phyloP scores from a whole-genome alignment of 2,888 invertebrate species.

The Yponomeuta cagnagella region DNA sequence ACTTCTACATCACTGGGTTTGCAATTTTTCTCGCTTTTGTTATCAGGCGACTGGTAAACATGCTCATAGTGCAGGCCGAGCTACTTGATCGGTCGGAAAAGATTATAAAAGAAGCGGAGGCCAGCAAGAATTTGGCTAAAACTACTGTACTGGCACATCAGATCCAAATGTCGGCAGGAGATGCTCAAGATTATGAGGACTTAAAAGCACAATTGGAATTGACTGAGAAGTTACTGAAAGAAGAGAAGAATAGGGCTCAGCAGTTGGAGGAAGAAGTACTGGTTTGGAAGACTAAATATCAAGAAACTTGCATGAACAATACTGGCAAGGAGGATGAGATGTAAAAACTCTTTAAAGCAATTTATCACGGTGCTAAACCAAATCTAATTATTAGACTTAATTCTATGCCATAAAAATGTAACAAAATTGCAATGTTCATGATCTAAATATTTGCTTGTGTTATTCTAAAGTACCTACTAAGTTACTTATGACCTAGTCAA shows the following conservation, averaged over 20 bases:
- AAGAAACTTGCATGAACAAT: slow-evolving; percentile 27
- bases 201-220: slow-evolving; percentile 36
- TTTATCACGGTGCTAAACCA: background rate
- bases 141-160: slow-evolving; percentile 39
- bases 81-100: slow-evolving; percentile 78
- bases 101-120: slow-evolving; percentile 81
- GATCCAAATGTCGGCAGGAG: slow-evolving; percentile 30
- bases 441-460: background rate
- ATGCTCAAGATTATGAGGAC: slow-evolving; percentile 28
- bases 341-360: background rate
- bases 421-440: background rate
- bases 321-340: slow-evolving; percentile 32
- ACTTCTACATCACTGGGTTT: slow-evolving; percentile 88
- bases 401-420: background rate
- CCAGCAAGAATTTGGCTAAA: slow-evolving; percentile 70
- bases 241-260: slow-evolving; percentile 35
- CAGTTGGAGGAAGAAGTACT: slow-evolving; percentile 41
- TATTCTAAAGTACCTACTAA: background rate
- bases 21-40: slow-evolving; percentile 83
- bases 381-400: background rate
- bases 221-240: slow-evolving; percentile 34
- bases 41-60: slow-evolving; percentile 77
- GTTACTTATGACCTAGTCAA: too few species aligned
- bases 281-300: slow-evolving; percentile 47
- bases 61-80: slow-evolving; percentile 79